Conservation (phyloP, 2,797 vertebrate genomes). For the Tokudaia tokunoshimensis region DNA sequence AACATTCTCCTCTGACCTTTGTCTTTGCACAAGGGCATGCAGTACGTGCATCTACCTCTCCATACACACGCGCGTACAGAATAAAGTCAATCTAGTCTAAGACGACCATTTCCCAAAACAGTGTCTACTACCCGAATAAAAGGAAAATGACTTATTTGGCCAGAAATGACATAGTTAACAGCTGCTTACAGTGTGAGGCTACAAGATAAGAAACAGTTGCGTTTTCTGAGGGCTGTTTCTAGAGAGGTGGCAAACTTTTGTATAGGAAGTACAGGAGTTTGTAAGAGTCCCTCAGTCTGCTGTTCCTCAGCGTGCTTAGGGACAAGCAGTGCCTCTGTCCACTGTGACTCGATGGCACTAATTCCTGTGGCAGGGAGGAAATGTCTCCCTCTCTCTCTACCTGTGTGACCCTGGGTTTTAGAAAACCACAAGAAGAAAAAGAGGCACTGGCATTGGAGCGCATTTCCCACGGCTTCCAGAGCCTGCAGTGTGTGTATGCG, state of each 20-base stretch:
- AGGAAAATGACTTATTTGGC: not conserved
- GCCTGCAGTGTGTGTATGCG: not conserved
- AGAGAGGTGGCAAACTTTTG: not conserved
- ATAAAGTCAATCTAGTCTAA: not conserved
- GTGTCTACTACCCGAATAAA: not conserved
- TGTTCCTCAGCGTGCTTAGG: not conserved
- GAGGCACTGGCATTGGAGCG: not conserved
- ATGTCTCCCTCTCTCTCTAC: not conserved
- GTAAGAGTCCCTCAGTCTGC: not conserved
- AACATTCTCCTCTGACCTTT: too few relatives aligned
- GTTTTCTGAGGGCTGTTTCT: not conserved
- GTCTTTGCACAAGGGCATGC: too few relatives aligned
- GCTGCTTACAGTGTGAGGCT: not conserved
- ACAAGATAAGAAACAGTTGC: not conserved
- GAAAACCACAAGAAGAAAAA: not conserved
- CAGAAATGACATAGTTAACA: slow-evolving; percentile 1
- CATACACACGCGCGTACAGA: not conserved
- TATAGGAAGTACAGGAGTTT: not conserved
- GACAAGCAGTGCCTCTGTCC: not conserved
- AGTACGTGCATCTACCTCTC: not conserved
- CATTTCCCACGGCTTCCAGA: not conserved
- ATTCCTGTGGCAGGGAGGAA: not conserved
- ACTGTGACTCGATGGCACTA: not conserved
- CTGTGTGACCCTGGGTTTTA: not conserved
- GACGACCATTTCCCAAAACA: not conserved